A percentile compares a stretch with the other conserved stretches of the same genome.
Conservation (phyloP, 2,113 vertebrate species). For the Myotis davidii region DNA sequence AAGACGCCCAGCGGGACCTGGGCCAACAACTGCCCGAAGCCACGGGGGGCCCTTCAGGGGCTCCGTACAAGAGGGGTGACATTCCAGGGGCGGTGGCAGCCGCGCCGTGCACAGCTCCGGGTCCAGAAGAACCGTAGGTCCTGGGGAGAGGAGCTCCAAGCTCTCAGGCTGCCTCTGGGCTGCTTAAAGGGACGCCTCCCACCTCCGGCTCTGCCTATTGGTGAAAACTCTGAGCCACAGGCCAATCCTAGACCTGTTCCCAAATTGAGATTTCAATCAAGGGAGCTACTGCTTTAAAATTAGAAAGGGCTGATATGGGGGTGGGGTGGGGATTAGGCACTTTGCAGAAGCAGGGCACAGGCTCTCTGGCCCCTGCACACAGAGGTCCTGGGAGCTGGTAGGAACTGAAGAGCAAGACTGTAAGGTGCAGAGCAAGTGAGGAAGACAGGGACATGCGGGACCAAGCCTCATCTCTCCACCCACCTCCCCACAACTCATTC, state of each 20-base stretch:
- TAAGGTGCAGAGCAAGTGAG: not conserved
- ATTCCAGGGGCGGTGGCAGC: constrained; percentile 72
- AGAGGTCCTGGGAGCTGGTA: not conserved
- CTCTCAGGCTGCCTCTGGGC: constrained; percentile 78
- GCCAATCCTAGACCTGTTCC: constrained; percentile 88
- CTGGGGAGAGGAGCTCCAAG: constrained; percentile 72
- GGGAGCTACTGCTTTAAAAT: constrained; percentile 83
- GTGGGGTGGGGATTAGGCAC: not conserved
- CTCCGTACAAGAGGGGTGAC: constrained; percentile 63
- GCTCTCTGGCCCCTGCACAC: not conserved
- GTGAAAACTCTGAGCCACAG: constrained; percentile 86
- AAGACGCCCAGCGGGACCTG: constrained; percentile 19
- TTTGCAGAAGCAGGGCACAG: not conserved
- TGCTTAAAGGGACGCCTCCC: constrained; percentile 84
- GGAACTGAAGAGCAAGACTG: not conserved
- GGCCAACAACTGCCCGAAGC: constrained; percentile 62
- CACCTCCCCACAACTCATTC: not conserved
- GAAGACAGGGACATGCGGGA: not conserved
- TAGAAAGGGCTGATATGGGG: constrained; percentile 69
- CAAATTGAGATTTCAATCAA: constrained; percentile 89
- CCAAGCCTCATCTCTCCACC: not conserved
- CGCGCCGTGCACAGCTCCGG: not conserved
- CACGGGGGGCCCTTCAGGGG: constrained; percentile 77
- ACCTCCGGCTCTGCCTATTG: constrained; percentile 85
- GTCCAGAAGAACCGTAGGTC: constrained; percentile 74